Conservation (phyloP, 1,140 invertebrate species). For the Saxidomus purpurata region DNA sequence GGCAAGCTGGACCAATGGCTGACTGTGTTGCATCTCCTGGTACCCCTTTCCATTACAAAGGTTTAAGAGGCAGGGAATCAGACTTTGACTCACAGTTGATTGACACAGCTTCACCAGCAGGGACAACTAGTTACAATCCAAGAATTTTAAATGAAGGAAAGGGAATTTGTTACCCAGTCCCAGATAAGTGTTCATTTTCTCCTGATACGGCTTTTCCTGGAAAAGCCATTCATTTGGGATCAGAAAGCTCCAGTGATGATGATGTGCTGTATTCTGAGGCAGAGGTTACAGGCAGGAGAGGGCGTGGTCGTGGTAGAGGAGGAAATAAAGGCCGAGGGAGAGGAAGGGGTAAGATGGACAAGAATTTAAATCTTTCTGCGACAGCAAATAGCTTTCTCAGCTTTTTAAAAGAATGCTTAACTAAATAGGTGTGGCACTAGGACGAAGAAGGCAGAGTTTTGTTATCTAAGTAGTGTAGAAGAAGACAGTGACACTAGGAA, state of each 20-base stretch:
- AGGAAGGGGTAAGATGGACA: background rate
- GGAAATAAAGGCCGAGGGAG: conserved; percentile 2
- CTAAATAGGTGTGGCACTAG: no score
- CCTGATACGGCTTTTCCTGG: background rate
- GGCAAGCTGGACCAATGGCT: conserved; percentile 7
- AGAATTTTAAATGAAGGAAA: background rate
- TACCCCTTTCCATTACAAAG: conserved; percentile 59
- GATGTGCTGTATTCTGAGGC: background rate
- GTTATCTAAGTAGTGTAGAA: no score
- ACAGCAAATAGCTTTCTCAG: background rate
- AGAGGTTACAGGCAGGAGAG: background rate
- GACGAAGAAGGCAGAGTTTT: no score
- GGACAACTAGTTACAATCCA: background rate
- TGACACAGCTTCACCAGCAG: background rate
- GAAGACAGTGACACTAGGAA: no score
- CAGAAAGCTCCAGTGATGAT: conserved; percentile 12
- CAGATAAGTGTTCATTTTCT: background rate
- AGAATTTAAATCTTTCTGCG: no score
- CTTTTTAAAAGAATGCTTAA: no score
- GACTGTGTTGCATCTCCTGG: conserved; percentile 14
- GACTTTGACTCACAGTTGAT: background rate
- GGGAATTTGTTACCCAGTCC: background rate
- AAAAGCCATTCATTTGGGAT: background rate
- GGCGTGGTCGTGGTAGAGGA: conserved; percentile 6
- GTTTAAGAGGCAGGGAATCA: conserved; percentile 35